Percentiles rank a stretch among this genome's conserved stretches.
Evolutionary conservation across 2,888 invertebrate genomes (phyloP).

Genomic region (Aromia moschata): DNA sequence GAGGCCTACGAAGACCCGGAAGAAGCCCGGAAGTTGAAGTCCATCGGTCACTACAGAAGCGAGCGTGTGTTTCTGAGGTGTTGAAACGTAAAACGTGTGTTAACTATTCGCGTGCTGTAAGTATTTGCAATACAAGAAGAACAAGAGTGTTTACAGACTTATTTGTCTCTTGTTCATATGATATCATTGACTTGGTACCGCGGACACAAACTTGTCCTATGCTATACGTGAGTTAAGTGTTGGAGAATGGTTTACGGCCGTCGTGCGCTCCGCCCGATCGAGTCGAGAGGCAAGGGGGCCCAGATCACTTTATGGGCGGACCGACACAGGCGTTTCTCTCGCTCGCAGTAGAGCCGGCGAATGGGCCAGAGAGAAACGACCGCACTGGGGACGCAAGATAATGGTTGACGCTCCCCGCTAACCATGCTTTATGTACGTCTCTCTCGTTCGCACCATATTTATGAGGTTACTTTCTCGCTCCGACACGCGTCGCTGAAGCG

Average conservation of each 20-base stretch:
- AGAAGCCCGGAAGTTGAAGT: slow-evolving; percentile 59
- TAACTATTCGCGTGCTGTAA: slow-evolving; percentile 32
- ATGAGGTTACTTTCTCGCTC: slow-evolving; percentile 63
- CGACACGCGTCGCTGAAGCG: slow-evolving; percentile 59
- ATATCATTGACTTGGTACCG: slow-evolving; percentile 57
- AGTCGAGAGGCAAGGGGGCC: slow-evolving; percentile 50
- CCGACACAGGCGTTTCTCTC: slow-evolving; percentile 63
- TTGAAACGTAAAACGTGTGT: slow-evolving; percentile 31
- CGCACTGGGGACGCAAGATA: slow-evolving; percentile 62
- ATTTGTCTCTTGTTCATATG: slow-evolving; percentile 39
- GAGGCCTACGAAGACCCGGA: slow-evolving; percentile 59
- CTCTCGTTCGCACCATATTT: slow-evolving; percentile 64
- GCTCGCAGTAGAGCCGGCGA: slow-evolving; percentile 32
- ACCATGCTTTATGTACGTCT: slow-evolving; percentile 65
- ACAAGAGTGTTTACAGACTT: slow-evolving; percentile 30
- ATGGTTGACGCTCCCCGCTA: slow-evolving; percentile 66
- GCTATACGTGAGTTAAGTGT: slow-evolving; percentile 64
- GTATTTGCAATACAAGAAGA: slow-evolving; percentile 26
- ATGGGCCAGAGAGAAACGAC: slow-evolving; percentile 46
- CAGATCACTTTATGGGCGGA: slow-evolving; percentile 64
- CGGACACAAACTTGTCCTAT: slow-evolving; percentile 62
- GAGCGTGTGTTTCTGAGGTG: slow-evolving; percentile 32
- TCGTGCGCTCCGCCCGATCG: slow-evolving; percentile 59
- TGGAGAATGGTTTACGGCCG: slow-evolving; percentile 64
- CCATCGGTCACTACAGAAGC: slow-evolving; percentile 59